Conservation (phyloP, 2,888 invertebrate species). For the Drosophila yooni region DNA sequence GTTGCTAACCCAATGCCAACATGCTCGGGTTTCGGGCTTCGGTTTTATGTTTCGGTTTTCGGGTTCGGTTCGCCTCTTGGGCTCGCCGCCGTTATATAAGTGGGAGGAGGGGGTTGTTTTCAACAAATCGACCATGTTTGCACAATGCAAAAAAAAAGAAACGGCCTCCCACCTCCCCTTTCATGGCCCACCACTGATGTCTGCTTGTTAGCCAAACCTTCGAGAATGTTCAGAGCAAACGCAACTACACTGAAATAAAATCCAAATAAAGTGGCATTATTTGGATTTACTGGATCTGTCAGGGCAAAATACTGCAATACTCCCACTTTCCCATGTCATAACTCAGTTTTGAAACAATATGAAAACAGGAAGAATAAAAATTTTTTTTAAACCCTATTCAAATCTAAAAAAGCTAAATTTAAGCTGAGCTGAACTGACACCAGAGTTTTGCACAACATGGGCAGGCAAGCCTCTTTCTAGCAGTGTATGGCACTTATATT, state of each 20-base stretch:
- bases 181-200: background rate
- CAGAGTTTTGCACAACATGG: background rate
- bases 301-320: background rate
- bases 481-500: slow-evolving; percentile 36
- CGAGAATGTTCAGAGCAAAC: slow-evolving; percentile 39
- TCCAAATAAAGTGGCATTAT: background rate
- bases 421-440: background rate
- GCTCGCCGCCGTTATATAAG: slow-evolving; percentile 16
- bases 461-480: slow-evolving; percentile 7
- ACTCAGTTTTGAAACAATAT: background rate
- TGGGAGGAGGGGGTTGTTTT: slow-evolving; percentile 41
- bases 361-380: too few relatives aligned
- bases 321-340: background rate
- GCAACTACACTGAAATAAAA: slow-evolving; percentile 43
- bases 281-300: background rate
- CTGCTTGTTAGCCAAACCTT: slow-evolving; percentile 49
- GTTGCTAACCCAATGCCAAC: slow-evolving; percentile 37
- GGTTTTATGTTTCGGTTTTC: slow-evolving; percentile 14
- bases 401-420: too few relatives aligned
- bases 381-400: too few relatives aligned
- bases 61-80: background rate
- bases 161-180: background rate
- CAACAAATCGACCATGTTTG: slow-evolving; percentile 65
- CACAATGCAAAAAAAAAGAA: slow-evolving; percentile 13
- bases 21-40: slow-evolving; percentile 27